Evolutionary conservation across 2,113 vertebrate genomes (phyloP).

Genomic region (Thinocorus orbignyianus): DNA sequence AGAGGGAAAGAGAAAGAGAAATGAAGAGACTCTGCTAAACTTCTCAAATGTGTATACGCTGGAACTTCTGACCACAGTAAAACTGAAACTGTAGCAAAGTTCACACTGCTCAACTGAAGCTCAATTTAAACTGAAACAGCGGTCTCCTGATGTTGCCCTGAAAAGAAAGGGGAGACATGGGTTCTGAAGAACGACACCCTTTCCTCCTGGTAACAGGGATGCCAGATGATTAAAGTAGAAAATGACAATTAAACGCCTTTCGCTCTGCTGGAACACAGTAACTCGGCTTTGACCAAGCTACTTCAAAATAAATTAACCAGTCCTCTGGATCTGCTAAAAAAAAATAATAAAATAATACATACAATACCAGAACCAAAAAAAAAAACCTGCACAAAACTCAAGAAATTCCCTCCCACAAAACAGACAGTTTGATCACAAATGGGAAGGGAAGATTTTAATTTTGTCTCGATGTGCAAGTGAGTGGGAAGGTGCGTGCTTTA

Average conservation of each 20-base stretch:
- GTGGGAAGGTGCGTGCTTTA: neutral
- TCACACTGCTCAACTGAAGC: neutral
- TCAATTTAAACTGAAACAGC: neutral
- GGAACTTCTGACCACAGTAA: neutral
- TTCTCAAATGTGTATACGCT: neutral
- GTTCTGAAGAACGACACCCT: neutral
- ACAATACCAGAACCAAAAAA: neutral
- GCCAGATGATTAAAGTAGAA: neutral
- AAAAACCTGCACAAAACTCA: neutral
- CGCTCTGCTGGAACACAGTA: rapidly evolving
- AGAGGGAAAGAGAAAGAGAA: no score
- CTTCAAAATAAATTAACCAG: neutral
- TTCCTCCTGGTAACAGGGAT: neutral
- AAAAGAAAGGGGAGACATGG: neutral
- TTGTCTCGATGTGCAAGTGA: neutral
- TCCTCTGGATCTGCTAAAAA: neutral
- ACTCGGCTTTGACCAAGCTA: neutral
- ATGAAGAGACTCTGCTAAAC: neutral
- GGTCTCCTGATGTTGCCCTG: neutral
- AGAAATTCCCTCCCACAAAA: neutral
- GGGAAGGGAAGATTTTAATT: neutral
- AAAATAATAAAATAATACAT: no score
- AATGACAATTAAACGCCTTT: neutral
- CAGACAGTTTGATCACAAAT: neutral
- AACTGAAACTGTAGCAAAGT: neutral